phyloP scores from a whole-genome alignment of 2,888 invertebrate species.

The Dynastes hyllus region DNA sequence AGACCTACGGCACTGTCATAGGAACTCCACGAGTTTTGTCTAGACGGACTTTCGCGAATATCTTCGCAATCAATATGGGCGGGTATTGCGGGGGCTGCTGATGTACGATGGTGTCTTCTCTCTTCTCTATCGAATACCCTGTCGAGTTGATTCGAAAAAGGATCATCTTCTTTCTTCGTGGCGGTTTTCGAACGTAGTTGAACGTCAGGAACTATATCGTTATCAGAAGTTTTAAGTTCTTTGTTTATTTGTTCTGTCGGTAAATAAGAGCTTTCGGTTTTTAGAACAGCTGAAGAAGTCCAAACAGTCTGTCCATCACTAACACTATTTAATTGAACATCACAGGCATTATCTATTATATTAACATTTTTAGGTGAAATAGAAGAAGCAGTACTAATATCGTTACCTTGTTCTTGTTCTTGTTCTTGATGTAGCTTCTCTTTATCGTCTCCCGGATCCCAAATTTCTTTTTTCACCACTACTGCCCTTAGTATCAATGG shows the following conservation, averaged over 20 bases:
- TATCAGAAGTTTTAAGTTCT: slow-evolving; percentile 61
- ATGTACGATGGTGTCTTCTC: slow-evolving; percentile 69
- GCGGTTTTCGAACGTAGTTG: slow-evolving; percentile 73
- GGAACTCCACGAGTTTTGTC: slow-evolving; percentile 86
- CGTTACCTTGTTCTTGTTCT: neutral
- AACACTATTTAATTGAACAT: slow-evolving; percentile 67
- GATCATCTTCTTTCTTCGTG: slow-evolving; percentile 75
- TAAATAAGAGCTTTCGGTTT: slow-evolving; percentile 59
- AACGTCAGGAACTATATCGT: slow-evolving; percentile 65
- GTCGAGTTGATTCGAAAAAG: slow-evolving; percentile 82
- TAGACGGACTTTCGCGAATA: slow-evolving; percentile 74
- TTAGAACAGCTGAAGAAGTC: slow-evolving; percentile 70
- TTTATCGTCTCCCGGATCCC: slow-evolving; percentile 79
- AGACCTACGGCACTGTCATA: slow-evolving; percentile 85
- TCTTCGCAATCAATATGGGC: slow-evolving; percentile 61
- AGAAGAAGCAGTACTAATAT: slow-evolving; percentile 35
- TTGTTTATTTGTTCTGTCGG: slow-evolving; percentile 53
- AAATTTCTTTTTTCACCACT: slow-evolving; percentile 76
- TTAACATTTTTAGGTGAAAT: slow-evolving; percentile 60
- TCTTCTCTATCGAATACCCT: slow-evolving; percentile 82
- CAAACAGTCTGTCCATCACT: slow-evolving; percentile 68
- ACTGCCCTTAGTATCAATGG: slow-evolving; percentile 63
- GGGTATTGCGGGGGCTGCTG: slow-evolving; percentile 65
- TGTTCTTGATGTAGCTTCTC: neutral
- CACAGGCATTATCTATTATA: slow-evolving; percentile 67